Percentiles rank a stretch among this genome's conserved stretches.
Evolutionary conservation across 2,888 invertebrate genomes (phyloP).

Genomic region (Yponomeuta plumbellus): DNA sequence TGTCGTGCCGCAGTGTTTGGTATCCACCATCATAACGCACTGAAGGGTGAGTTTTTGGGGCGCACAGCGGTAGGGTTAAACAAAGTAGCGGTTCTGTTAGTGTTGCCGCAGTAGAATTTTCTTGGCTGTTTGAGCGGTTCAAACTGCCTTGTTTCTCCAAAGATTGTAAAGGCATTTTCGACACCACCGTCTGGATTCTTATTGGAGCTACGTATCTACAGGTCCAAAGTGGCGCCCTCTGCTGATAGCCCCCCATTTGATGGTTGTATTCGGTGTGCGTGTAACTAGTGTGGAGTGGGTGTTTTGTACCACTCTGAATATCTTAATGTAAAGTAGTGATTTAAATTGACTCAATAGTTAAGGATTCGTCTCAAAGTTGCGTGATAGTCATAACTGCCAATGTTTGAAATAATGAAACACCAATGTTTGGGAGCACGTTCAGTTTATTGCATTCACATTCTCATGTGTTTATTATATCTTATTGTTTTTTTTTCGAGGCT

Average conservation of each 20-base stretch:
- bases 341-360: not conserved
- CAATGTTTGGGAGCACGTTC: not conserved
- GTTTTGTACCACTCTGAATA: not conserved
- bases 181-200: no score
- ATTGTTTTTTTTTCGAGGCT: not conserved
- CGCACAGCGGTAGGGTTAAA: no score
- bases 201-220: no score
- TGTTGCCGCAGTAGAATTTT: no score
- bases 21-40: slow-evolving; percentile 66
- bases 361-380: not conserved
- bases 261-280: not conserved
- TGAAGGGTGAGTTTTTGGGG: slow-evolving; percentile 31
- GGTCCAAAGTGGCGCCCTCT: not conserved
- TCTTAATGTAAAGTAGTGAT: slow-evolving; percentile 3
- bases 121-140: no score
- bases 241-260: not conserved
- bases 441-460: not conserved
- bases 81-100: no score
- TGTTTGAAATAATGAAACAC: not conserved
- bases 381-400: slow-evolving; percentile 3
- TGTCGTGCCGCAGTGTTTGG: slow-evolving; percentile 71
- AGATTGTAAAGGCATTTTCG: not conserved
- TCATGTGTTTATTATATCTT: not conserved
- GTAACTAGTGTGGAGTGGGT: not conserved
- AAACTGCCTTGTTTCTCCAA: not conserved